phyloP scores from a whole-genome alignment of 2,113 vertebrate genomes.

The Australoheros scitulus region DNA sequence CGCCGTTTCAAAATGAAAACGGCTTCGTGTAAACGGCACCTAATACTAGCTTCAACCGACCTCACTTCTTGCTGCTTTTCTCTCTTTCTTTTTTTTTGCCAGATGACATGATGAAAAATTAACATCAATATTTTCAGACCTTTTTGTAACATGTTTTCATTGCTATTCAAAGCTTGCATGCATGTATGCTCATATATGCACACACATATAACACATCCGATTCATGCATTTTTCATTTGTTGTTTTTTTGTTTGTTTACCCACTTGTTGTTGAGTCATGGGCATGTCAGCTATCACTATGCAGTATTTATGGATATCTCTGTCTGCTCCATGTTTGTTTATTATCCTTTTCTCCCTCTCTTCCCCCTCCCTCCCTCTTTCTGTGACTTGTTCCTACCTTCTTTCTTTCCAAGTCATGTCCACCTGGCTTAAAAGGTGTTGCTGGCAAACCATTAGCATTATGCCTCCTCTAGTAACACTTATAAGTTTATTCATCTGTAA shows the following conservation, averaged over 20 bases:
- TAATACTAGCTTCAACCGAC: not conserved
- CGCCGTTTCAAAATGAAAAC: too few relatives aligned
- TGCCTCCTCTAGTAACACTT: conserved; percentile 13
- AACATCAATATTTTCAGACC: not conserved
- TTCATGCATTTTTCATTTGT: not conserved
- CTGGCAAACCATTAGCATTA: conserved; percentile 9
- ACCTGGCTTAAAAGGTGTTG: conserved; percentile 58
- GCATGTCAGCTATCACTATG: not conserved
- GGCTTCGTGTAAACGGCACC: too few relatives aligned
- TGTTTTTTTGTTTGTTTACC: not conserved
- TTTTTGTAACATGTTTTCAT: not conserved
- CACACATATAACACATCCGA: not conserved
- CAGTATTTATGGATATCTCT: not conserved
- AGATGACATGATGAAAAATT: not conserved
- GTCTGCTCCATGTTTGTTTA: not conserved
- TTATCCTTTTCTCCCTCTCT: not conserved
- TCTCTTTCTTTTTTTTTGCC: not conserved
- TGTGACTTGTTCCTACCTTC: not conserved
- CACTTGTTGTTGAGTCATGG: not conserved
- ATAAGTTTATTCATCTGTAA: conserved; percentile 23
- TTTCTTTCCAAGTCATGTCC: conserved; percentile 17
- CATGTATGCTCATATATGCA: not conserved
- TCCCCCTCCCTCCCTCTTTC: not conserved
- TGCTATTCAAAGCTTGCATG: too few relatives aligned
- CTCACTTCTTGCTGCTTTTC: not conserved